These are phyloP conservation scores for Tinamus guttatus DNA, from an alignment of 2,113 vertebrate species.

Conservation along the genomic window DNA sequence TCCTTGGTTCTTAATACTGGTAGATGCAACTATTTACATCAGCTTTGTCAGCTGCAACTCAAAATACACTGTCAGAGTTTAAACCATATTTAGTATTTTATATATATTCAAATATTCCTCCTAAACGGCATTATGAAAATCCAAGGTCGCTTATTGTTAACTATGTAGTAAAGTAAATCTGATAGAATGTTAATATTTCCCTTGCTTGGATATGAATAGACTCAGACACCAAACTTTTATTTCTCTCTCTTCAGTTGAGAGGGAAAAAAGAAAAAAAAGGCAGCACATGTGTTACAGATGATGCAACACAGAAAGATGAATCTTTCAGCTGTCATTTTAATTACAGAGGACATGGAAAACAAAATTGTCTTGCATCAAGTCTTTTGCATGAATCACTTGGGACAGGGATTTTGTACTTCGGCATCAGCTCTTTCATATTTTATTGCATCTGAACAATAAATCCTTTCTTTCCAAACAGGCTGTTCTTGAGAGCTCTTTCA, in stretches of 20 bases:
- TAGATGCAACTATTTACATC: background rate
- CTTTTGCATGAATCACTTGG: background rate
- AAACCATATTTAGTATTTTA: background rate
- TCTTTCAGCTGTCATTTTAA: background rate
- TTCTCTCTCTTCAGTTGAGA: background rate
- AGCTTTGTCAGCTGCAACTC: background rate
- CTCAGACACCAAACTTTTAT: background rate
- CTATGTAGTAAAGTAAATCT: background rate
- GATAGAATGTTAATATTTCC: background rate
- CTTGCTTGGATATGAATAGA: background rate
- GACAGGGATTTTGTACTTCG: background rate
- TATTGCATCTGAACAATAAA: background rate
- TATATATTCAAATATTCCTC: background rate
- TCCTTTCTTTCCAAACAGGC: background rate
- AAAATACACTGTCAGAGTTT: background rate
- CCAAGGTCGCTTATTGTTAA: background rate
- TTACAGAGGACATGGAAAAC: background rate
- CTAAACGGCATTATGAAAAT: background rate
- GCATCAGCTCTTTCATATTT: background rate
- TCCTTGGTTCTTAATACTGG: background rate
- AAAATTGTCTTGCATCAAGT: background rate
- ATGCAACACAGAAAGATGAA: background rate
- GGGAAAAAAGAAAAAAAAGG: too few relatives aligned
- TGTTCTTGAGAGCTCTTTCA: background rate
- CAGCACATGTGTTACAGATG: background rate